Conservation (phyloP, 2,113 vertebrate genomes). For the Damaliscus lunatus region DNA sequence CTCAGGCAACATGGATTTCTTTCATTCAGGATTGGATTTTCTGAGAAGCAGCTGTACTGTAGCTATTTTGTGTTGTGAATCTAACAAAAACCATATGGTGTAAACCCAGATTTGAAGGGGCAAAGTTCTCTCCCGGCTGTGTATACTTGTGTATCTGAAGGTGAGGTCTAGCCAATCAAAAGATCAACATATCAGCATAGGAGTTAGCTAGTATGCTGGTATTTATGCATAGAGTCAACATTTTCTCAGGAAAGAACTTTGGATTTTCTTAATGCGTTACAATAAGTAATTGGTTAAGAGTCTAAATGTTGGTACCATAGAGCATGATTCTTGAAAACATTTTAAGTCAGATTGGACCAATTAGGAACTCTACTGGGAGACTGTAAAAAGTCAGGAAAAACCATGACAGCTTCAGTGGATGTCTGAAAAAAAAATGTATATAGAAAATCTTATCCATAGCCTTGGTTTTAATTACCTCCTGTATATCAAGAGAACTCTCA, state of each 20-base stretch:
- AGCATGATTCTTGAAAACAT: neutral
- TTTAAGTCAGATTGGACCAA: neutral
- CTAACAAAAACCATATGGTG: neutral
- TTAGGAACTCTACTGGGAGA: neutral
- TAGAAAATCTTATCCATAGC: neutral
- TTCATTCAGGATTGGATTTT: neutral
- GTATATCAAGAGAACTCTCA: neutral
- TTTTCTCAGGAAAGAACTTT: slow-evolving; percentile 9
- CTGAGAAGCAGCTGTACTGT: neutral
- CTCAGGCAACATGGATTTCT: neutral
- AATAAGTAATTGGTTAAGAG: neutral
- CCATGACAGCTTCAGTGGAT: neutral
- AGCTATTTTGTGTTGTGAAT: neutral
- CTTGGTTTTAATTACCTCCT: neutral
- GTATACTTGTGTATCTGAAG: neutral
- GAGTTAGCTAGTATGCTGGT: neutral
- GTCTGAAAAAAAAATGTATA: neutral
- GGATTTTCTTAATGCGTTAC: neutral
- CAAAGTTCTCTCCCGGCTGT: neutral
- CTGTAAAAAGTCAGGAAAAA: neutral
- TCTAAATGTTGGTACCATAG: neutral
- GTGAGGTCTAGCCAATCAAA: slow-evolving; percentile 7
- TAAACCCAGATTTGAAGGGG: neutral
- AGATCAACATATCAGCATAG: neutral
- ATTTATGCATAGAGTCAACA: neutral